phyloP scores from a whole-genome alignment of 2,888 invertebrate species.

The Acanthosepion lycidas region DNA sequence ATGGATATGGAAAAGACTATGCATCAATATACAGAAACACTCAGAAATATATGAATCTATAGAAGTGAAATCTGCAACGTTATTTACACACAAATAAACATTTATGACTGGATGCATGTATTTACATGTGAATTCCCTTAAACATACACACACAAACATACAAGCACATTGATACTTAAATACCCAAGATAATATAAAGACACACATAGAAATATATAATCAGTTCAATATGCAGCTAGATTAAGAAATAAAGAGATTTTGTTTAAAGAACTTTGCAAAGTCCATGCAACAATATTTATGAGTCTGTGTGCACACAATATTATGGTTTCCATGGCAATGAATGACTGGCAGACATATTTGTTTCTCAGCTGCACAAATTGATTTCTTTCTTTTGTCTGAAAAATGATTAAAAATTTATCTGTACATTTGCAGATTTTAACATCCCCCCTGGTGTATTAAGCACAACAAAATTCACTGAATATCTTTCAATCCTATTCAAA shows the following conservation, averaged over 20 bases:
- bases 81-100: neutral
- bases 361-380: neutral
- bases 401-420: conserved; percentile 33
- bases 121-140: neutral
- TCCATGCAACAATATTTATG: conserved; percentile 33
- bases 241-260: conserved; percentile 33
- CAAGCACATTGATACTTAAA: neutral
- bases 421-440: neutral
- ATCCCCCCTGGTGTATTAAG: neutral
- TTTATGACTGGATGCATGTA: neutral
- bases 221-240: neutral
- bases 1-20: neutral
- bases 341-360: conserved; percentile 33
- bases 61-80: neutral
- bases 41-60: neutral
- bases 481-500: conserved; percentile 6
- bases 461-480: neutral
- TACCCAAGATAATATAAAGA: neutral
- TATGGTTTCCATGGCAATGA: neutral
- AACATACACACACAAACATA: neutral
- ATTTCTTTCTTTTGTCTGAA: conserved; percentile 33
- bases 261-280: neutral
- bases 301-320: neutral
- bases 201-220: neutral
- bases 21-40: neutral